Evolutionary conservation across 2,113 vertebrate genomes (phyloP).

Genomic region (Protobothrops mucrosquamatus): DNA sequence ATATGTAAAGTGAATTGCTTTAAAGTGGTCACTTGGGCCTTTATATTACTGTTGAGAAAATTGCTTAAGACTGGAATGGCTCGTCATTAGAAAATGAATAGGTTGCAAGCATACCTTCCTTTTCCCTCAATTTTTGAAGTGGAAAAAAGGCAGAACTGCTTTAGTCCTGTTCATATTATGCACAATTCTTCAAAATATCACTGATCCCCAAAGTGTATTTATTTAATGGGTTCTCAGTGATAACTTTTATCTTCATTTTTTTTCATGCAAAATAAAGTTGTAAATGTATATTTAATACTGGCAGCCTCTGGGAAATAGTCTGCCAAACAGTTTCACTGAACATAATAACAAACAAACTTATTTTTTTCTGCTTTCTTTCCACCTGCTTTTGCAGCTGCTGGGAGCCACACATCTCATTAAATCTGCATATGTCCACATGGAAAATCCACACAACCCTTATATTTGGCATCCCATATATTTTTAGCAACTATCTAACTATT

Average conservation of each 20-base stretch:
- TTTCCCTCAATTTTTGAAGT: background rate
- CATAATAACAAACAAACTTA: background rate
- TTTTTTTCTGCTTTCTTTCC: background rate
- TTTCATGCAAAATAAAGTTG: background rate
- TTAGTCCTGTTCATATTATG: background rate
- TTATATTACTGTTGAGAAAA: background rate
- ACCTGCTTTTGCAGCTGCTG: background rate
- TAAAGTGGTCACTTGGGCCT: slow-evolving; percentile 48
- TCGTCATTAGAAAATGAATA: slow-evolving; percentile 14
- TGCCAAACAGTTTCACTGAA: background rate
- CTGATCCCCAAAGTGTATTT: background rate
- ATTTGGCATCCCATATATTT: background rate
- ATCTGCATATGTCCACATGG: background rate
- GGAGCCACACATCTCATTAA: background rate
- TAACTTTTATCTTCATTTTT: slow-evolving; percentile 5
- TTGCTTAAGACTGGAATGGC: background rate
- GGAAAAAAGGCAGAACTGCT: background rate
- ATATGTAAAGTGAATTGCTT: slow-evolving; percentile 56
- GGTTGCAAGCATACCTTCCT: background rate
- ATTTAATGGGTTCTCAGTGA: slow-evolving; percentile 14
- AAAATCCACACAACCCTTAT: background rate
- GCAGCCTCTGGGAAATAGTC: background rate
- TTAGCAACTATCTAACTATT: background rate
- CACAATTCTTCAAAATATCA: background rate
- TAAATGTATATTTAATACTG: slow-evolving; percentile 17